phyloP scores from a whole-genome alignment of 2,113 vertebrate genomes.

The Solea solea region DNA sequence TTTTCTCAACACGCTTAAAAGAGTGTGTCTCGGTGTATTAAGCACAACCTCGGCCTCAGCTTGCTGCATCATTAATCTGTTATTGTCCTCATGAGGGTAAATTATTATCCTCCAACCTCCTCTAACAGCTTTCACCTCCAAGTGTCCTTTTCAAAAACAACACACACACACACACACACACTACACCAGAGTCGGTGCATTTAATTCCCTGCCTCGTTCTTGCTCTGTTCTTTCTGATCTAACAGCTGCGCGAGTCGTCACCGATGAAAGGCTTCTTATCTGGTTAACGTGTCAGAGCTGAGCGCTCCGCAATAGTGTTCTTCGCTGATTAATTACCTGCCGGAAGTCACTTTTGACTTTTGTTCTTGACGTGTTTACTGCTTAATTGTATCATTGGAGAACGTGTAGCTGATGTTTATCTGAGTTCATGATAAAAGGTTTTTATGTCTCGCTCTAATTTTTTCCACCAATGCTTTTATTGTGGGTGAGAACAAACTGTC shows the following conservation, averaged over 20 bases:
- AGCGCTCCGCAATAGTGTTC: neutral
- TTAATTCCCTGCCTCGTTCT: slow-evolving; percentile 6
- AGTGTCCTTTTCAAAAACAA: slow-evolving; percentile 25
- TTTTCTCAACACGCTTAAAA: neutral
- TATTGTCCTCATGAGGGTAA: slow-evolving; percentile 54
- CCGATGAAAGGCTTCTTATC: slow-evolving; percentile 14
- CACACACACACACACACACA: neutral
- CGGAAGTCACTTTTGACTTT: neutral
- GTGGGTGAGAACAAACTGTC: neutral
- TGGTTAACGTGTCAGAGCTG: neutral
- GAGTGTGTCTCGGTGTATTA: slow-evolving; percentile 44
- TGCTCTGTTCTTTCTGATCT: neutral
- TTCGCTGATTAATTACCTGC: neutral
- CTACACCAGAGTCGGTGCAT: neutral
- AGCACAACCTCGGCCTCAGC: slow-evolving; percentile 38
- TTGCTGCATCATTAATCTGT: slow-evolving; percentile 40
- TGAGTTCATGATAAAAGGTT: slow-evolving; percentile 29
- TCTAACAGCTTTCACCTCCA: slow-evolving; percentile 60
- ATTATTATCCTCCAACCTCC: slow-evolving; percentile 65
- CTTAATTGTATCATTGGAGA: slow-evolving; percentile 25
- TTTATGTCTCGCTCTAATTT: neutral
- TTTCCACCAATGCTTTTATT: slow-evolving; percentile 19
- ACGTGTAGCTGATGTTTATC: slow-evolving; percentile 26
- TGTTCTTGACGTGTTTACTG: slow-evolving; percentile 31
- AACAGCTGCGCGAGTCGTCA: neutral